Conservation (phyloP, 2,797 vertebrate species). For the Rallus crepitans region DNA sequence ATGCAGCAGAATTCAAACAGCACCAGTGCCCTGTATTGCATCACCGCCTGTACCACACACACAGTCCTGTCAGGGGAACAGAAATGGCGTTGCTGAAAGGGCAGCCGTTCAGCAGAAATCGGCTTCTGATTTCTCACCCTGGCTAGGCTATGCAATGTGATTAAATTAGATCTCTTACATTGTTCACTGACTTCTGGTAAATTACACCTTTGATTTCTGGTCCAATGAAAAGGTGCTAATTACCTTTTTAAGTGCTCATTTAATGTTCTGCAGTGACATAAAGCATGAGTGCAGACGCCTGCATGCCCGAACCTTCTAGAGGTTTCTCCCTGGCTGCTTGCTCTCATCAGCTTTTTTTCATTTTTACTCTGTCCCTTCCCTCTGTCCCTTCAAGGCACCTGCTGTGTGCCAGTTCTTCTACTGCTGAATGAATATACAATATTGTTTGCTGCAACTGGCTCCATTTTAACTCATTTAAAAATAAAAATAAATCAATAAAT, state of each 20-base stretch:
- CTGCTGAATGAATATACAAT: conserved; percentile 49
- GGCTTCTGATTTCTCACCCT: conserved; percentile 48
- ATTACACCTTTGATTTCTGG: conserved; percentile 77
- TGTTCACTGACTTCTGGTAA: conserved; percentile 73
- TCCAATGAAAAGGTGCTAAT: conserved; percentile 75
- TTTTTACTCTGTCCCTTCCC: conserved; percentile 48
- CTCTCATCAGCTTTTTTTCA: conserved; percentile 43
- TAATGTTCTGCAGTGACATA: conserved; percentile 73
- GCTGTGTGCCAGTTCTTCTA: conserved; percentile 34
- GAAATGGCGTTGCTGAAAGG: not conserved
- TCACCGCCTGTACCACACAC: not conserved
- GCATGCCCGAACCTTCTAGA: conserved; percentile 56
- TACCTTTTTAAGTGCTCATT: conserved; percentile 73
- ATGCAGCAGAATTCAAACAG: not conserved
- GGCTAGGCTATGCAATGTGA: not conserved
- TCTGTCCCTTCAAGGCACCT: conserved; percentile 60
- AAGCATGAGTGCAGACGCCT: conserved; percentile 58
- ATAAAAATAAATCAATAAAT: not conserved
- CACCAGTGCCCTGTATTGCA: not conserved
- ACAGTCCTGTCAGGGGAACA: not conserved
- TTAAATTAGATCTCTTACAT: conserved; percentile 71
- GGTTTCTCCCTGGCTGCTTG: conserved; percentile 45
- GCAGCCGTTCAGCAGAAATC: not conserved
- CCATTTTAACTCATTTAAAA: conserved; percentile 20
- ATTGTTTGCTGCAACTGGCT: conserved; percentile 40